Base-by-base conservation (phyloP, 2,113 vertebrate genomes). In the Poeciliopsis turrubarensis region DNA sequence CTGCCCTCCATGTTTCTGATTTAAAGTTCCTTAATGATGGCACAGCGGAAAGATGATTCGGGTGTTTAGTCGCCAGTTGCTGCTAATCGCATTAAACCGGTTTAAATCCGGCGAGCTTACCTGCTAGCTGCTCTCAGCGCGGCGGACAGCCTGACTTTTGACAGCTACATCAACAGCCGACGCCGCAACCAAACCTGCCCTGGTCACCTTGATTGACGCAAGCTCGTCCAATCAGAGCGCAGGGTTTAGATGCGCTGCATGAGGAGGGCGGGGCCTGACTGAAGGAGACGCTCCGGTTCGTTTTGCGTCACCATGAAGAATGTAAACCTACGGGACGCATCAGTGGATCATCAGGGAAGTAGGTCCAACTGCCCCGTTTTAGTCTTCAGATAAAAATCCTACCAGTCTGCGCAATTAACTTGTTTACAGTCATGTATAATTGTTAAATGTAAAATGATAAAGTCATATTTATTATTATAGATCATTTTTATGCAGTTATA, bases 91-190 rank as follows among this genome's bases (percentile, higher is more conserved):
- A 72, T 86, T 84, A 82, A 41, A 17, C 1, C 26, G 0, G 68
- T 11, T 14, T 30, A 30, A 14, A 72, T 54, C 11, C 32, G n/a
- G 26, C 0, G 3, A 13, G 25, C 39, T 80, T 69, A 88, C 83
- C 86, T 65, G 83, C 27, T 80, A 73, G 66, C 65, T 63, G 68
- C 60, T 60, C 57, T 44, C 62, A 9, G 62, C 1, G 19, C 15
- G 7, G 9, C 15, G 7, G 57, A 0, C 0, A 2, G 29, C 4
- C 19, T 92, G 89, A 93, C 85, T 93, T 82, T 73, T 92, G 91
- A 92, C 78, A 47, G 72, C 31, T 3, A 69, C 80, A 13, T 86
- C 88, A 90, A 86, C 74, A 77, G 60, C 68, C 78, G 4, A 22
- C 30, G 0, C 74, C 25, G 61, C 84, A 92, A 87, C 88, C 89